phyloP scores from a whole-genome alignment of 2,113 vertebrate genomes.

The Mormyrus lacerda region DNA sequence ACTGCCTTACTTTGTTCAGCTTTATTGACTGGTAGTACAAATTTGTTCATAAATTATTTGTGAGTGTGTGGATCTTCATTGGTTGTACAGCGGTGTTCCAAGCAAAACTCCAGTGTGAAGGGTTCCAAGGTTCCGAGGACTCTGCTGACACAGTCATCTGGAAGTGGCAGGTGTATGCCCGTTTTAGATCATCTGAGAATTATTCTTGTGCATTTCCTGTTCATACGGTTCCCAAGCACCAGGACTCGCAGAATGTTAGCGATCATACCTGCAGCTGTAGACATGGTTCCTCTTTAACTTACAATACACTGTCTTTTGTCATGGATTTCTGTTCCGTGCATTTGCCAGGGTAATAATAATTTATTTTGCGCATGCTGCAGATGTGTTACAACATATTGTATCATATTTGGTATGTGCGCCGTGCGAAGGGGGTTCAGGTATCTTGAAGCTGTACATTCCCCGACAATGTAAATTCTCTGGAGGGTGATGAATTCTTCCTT shows the following conservation, averaged over 20 bases:
- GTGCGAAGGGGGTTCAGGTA: neutral
- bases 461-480: constrained; percentile 57
- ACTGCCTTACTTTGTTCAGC: neutral
- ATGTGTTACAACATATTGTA: neutral
- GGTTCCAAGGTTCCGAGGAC: neutral
- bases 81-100: constrained; percentile 43
- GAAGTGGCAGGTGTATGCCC: neutral
- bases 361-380: neutral
- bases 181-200: constrained; percentile 2
- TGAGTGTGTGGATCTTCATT: constrained; percentile 37
- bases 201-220: neutral
- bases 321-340: neutral
- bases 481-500: constrained; percentile 47
- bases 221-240: neutral
- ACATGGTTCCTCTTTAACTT: neutral
- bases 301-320: neutral
- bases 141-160: neutral
- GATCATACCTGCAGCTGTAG: neutral
- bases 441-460: constrained; percentile 39
- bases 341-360: neutral
- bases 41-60: constrained; percentile 55
- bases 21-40: constrained; percentile 1
- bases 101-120: constrained; percentile 20
- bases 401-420: neutral
- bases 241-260: neutral